Conservation (phyloP, 2,888 invertebrate genomes). For the Barypeithes pellucidus region DNA sequence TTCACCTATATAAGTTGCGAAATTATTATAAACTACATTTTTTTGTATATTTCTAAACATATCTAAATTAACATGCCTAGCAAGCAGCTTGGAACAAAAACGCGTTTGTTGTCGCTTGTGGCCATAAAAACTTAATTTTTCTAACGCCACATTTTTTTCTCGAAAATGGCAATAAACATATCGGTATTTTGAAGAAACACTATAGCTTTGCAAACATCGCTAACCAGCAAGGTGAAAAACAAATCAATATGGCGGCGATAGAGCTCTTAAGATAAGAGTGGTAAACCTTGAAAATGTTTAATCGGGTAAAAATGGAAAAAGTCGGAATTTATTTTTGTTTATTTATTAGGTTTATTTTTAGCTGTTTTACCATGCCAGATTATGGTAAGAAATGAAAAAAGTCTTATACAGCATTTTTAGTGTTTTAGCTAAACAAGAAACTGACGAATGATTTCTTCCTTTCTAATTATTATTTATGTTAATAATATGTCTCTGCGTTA, state of each 20-base stretch:
- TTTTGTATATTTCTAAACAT: no score
- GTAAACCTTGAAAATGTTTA: conserved; percentile 27
- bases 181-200: conserved; percentile 8
- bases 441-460: no score
- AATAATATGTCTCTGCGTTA: no score
- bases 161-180: conserved; percentile 13
- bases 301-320: conserved; percentile 25
- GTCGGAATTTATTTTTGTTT: conserved; percentile 23
- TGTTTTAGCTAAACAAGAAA: no score
- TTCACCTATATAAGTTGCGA: no score
- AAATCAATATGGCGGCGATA: conserved; percentile 30
- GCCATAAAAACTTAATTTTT: background rate
- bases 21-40: no score
- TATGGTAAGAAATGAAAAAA: background rate
- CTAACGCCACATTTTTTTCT: background rate
- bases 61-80: no score
- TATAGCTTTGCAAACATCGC: background rate
- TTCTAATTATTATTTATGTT: no score
- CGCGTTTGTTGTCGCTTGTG: no score
- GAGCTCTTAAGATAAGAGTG: conserved; percentile 19
- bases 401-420: background rate
- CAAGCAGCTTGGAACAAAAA: no score
- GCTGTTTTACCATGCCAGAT: background rate
- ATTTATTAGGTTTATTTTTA: conserved; percentile 24
- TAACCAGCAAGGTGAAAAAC: conserved; percentile 29